Evolutionary conservation across 2,797 vertebrate species (phyloP).

Genomic region (Thalassophryne amazonica): DNA sequence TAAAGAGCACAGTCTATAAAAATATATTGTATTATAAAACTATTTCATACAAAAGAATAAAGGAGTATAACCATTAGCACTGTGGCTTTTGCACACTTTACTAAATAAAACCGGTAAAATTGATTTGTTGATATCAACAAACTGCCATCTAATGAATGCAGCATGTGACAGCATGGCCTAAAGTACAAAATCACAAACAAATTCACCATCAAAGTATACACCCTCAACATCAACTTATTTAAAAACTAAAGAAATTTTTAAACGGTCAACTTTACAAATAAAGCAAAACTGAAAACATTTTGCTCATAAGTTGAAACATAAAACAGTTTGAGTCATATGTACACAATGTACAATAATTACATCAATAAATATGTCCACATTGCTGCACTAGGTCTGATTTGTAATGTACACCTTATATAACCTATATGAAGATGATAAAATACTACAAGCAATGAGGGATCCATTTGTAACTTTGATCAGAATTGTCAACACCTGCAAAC

Average conservation of each 20-base stretch:
- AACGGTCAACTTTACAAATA: constrained; percentile 20
- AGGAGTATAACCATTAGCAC: constrained; percentile 18
- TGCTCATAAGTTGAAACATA: constrained; percentile 34
- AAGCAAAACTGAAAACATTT: constrained; percentile 17
- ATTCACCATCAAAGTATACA: neutral
- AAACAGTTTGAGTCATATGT: constrained; percentile 59
- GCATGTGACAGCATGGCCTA: neutral
- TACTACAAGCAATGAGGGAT: constrained; percentile 3
- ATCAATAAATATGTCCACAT: constrained; percentile 69
- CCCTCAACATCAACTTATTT: neutral
- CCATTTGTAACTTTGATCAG: neutral
- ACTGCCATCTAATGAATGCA: constrained; percentile 3
- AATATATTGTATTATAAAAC: constrained; percentile 33
- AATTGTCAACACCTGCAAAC: constrained; percentile 11
- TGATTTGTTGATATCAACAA: constrained; percentile 9
- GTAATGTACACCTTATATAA: constrained; percentile 14
- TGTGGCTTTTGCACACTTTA: constrained; percentile 5
- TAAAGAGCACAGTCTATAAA: constrained; percentile 29
- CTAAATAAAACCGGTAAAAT: constrained; percentile 8
- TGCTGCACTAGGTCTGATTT: constrained; percentile 5
- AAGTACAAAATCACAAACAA: constrained; percentile 1
- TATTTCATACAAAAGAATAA: constrained; percentile 7
- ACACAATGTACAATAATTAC: constrained; percentile 62
- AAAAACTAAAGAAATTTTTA: constrained; percentile 11
- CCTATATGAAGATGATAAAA: neutral